These are phyloP conservation scores for Heliconius erato DNA, from an alignment of 2,888 invertebrate genomes.

Conservation along the genomic window DNA sequence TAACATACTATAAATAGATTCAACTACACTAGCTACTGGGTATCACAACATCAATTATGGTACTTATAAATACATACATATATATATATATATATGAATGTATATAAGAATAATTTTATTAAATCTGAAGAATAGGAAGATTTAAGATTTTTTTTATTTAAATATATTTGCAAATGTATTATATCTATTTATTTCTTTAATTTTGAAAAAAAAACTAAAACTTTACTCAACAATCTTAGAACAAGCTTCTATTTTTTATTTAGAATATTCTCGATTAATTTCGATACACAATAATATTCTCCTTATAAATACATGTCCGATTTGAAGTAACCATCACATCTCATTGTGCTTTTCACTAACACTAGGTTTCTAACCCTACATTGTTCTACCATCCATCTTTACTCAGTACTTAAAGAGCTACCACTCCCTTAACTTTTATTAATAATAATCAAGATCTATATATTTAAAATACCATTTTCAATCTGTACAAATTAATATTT, in stretches of 20 bases:
- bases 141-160: constrained; percentile 6
- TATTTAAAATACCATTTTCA: background rate
- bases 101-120: constrained; percentile 8
- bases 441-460: background rate
- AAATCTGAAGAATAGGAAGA: background rate
- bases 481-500: constrained; percentile 1
- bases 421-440: background rate
- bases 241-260: background rate
- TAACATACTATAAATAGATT: constrained; percentile 12
- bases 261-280: background rate
- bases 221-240: background rate
- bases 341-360: constrained; percentile 30
- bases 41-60: constrained; percentile 49
- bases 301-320: constrained; percentile 16
- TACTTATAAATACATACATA: constrained; percentile 18
- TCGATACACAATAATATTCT: background rate
- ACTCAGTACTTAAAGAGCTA: constrained; percentile 17
- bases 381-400: background rate
- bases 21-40: constrained; percentile 45
- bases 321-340: constrained; percentile 23
- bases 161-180: background rate
- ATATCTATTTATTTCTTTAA: background rate
- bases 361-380: constrained; percentile 9
- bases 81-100: background rate
- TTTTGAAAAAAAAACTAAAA: background rate